Conservation (phyloP, 2,797 vertebrate species). For the Acomys russatus region DNA sequence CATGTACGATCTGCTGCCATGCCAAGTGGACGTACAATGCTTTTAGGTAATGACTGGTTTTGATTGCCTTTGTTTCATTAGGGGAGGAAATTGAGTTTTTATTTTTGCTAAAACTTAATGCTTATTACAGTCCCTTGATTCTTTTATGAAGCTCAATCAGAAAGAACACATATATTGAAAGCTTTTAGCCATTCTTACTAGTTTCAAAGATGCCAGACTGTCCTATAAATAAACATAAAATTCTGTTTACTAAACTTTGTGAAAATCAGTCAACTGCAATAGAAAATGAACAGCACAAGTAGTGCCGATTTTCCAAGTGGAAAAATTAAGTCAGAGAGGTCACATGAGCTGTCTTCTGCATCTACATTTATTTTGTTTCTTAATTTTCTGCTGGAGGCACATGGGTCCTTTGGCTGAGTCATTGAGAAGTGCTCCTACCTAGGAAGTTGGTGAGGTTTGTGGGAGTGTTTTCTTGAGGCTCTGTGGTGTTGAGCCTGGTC, state of each 20-base stretch:
- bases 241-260: conserved; percentile 41
- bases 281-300: conserved; percentile 59
- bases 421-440: not conserved
- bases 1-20: rapidly evolving
- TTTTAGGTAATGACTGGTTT: not conserved
- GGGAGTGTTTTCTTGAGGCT: not conserved
- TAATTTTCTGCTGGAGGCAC: not conserved
- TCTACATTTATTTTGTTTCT: conserved; percentile 22
- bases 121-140: not conserved
- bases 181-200: not conserved
- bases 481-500: not conserved
- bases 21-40: not conserved
- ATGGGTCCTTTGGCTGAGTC: not conserved
- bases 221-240: conserved; percentile 55
- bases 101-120: not conserved
- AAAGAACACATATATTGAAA: not conserved
- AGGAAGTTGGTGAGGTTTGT: not conserved
- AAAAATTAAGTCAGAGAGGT: conserved; percentile 39
- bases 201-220: conserved; percentile 27
- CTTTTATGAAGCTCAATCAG: not conserved
- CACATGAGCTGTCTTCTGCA: not conserved
- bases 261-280: conserved; percentile 48
- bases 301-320: conserved; percentile 52
- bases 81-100: conserved; percentile 38
- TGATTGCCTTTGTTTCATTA: conserved; percentile 17